Conservation (phyloP, 2,888 invertebrate species). For the Thysanoteuthis rhombus region DNA sequence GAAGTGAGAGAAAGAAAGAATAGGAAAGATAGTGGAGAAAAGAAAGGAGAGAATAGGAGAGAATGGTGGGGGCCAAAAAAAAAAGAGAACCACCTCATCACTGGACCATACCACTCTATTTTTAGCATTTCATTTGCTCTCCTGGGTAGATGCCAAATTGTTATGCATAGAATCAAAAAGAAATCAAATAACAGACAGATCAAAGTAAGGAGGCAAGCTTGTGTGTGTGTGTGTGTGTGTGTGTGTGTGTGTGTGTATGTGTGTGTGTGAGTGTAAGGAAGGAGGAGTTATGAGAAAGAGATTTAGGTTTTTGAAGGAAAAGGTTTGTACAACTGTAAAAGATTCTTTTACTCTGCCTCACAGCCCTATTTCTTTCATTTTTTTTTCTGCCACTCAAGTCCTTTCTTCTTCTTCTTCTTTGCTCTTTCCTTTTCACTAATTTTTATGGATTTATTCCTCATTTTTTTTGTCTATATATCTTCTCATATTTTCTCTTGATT, state of each 20-base stretch:
- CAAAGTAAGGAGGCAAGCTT: not conserved
- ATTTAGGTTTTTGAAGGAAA: not conserved
- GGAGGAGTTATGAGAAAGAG: not conserved
- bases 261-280: not conserved
- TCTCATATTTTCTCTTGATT: not conserved
- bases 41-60: not conserved
- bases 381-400: not conserved
- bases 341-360: not conserved
- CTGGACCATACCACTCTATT: not conserved
- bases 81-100: not conserved
- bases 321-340: not conserved
- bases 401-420: not conserved
- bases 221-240: not conserved
- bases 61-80: not conserved
- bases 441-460: not conserved
- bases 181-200: conserved; percentile 12
- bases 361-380: not conserved
- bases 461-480: not conserved
- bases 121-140: not conserved
- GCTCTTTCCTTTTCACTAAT: not conserved
- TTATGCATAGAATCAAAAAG: conserved; percentile 1
- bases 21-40: not conserved
- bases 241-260: not conserved
- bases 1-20: not conserved
- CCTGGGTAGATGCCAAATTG: conserved; percentile 12